Percentiles rank a stretch among this genome's conserved stretches.
These are phyloP conservation scores for Plagiodera versicolora DNA, from an alignment of 2,888 invertebrate species.

Conservation along the genomic window DNA sequence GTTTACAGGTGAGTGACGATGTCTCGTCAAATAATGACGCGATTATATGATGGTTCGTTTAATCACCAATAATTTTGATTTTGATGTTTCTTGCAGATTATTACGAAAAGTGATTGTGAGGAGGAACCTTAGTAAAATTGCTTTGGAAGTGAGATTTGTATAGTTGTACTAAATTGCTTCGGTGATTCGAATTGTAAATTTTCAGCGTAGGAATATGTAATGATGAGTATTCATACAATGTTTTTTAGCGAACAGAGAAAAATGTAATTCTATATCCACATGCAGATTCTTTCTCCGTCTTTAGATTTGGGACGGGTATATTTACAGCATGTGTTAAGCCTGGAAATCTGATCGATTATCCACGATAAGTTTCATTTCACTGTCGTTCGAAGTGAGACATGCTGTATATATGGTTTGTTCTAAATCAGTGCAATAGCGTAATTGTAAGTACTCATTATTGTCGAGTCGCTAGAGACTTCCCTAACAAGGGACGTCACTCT, in stretches of 20 bases:
- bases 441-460: conserved; percentile 51
- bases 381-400: neutral
- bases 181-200: conserved; percentile 33
- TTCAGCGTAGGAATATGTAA: conserved; percentile 34
- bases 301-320: conserved; percentile 23
- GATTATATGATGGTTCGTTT: neutral
- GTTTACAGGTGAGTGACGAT: conserved; percentile 30
- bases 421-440: conserved; percentile 50
- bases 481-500: conserved; percentile 23
- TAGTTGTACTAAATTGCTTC: conserved; percentile 34
- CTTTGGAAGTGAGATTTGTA: conserved; percentile 30
- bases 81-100: conserved; percentile 24
- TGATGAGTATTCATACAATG: conserved; percentile 37
- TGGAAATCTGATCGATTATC: too few species aligned
- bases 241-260: conserved; percentile 39
- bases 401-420: conserved; percentile 28
- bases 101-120: conserved; percentile 31
- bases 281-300: conserved; percentile 33
- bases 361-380: too few species aligned
- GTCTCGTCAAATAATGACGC: too few species aligned
- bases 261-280: conserved; percentile 35
- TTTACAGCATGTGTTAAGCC: neutral
- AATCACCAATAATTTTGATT: too few species aligned
- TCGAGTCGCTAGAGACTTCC: conserved; percentile 44
- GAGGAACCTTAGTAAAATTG: conserved; percentile 25